Evolutionary conservation across 2,113 vertebrate species (phyloP), one percentile per base, ranked within the genome.

Genomic region (Clupea harengus): DNA sequence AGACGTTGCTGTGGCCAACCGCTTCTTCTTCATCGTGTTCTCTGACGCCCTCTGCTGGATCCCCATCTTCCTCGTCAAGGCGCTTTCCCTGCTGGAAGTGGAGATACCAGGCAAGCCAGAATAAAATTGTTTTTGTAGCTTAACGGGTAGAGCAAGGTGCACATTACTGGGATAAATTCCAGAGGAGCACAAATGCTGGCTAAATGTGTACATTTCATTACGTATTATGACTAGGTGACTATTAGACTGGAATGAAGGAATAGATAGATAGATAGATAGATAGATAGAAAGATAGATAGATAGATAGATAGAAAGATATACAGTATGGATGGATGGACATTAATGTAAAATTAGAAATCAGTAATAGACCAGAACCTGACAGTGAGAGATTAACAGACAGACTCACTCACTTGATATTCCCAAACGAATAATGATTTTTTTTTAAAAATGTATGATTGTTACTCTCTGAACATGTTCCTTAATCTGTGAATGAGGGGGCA

Each of bases 1-100:
- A 84, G 95, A 96, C 18, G 94, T 94, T 82, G 93, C 92, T 0
- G 89, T 96, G 82, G 94, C 94, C 86, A 96, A 93, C 83, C 83
- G 94, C 78, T 95, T 95, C 89, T 97, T 97, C 93, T 96, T 95
- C 90, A 95, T 95, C 6, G 95, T 96, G 93, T 95, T 97, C 95
- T 97, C 96, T 92, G 95, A 97, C 85, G 96, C 96, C 95, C 97
- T 96, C 95, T 97, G 96, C 95, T 99, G 98, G 96, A 96, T 97
- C 87, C 90, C 90, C 39, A 94, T 95, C 89, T 97, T 97, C 91
- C 87, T 96, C 49, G 92, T 94, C 85, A 95, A 97, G 93, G 90
- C 94, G 17, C 91, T 96, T 28, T 95, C 94, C 3, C 93, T 95
- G 72, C 86, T 96, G 87, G 89, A 93, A 45, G 92, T 96, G 83